Base-by-base conservation (phyloP, 2,888 invertebrate genomes). In the Sminthurides aquaticus region DNA sequence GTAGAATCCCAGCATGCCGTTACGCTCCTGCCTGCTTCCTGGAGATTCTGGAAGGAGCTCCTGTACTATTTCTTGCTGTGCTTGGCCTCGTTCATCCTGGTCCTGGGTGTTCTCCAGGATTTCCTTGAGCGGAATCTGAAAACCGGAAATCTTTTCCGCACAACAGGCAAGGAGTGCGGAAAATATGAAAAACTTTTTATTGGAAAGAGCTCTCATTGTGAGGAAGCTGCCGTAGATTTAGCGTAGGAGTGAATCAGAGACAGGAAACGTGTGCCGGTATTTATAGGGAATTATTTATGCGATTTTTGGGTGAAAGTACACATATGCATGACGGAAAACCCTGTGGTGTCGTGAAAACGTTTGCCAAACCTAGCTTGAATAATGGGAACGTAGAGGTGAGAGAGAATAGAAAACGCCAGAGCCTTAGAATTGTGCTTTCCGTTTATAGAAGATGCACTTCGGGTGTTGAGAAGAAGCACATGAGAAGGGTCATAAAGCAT, bases 1-100 rank as follows among this genome's bases (percentile, higher is more conserved):
- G 28, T 60, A 60, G 5, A 60, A 5, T 11, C 60, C 52, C 26
- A 60, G 22, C 3, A 60, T n/a, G 20, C 60, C 60, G 28, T 60
- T 49, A 8, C 60, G 48, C 26, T 49, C 28, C 3, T 60, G 20
- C 52, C 49, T 27, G 27, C 43, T 34, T 11, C 8, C 5, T 11
- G 43, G 43, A 34, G 5, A 5, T 15, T 11, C 5, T 28, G 26
- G 26, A 26, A 25, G 57, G n/a, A 29, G n/a, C n/a, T 5, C 18
- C 57, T 28, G 34, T 56, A 5, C 8, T 8, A 28, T 8, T 57
- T 57, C 24, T 2, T 20, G 18, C 3, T 29, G 3, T 20, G 15
- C 18, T 57, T n/a, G 11, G n/a, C n/a, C n/a, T n/a, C n/a, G n/a
- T n/a, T n/a, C n/a, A n/a, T n/a, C n/a, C n/a, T n/a, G n/a, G n/a